Percentiles rank a stretch among this genome's conserved stretches.
These are phyloP conservation scores for Drosophila repletoides DNA, from an alignment of 1,140 invertebrate genomes.

Conservation along the genomic window DNA sequence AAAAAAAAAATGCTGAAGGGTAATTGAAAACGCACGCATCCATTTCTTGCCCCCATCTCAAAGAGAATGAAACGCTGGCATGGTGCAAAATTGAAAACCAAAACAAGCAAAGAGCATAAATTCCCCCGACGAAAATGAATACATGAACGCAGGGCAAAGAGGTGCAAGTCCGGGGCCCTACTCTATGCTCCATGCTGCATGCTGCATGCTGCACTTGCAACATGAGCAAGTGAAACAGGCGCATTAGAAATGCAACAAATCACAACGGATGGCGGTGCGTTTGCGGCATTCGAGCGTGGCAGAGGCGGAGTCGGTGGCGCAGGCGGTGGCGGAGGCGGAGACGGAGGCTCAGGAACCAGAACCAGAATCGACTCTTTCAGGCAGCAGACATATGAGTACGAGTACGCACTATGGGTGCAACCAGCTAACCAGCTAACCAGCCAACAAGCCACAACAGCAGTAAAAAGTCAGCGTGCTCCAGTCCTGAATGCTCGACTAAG, in stretches of 20 bases:
- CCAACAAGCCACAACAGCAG: conserved; percentile 39
- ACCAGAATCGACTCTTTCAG: conserved; percentile 44
- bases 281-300: conserved; percentile 41
- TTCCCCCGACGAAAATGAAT: conserved; percentile 65
- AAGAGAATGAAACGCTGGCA: neutral
- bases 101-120: conserved; percentile 57
- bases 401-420: conserved; percentile 76
- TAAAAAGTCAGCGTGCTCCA: conserved; percentile 31
- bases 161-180: neutral
- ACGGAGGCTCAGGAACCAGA: conserved; percentile 47
- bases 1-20: conserved; percentile 42
- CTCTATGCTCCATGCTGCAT: conserved; percentile 51
- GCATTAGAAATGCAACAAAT: conserved; percentile 81
- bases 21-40: conserved; percentile 69
- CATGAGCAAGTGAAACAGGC: conserved; percentile 54
- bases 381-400: conserved; percentile 72
- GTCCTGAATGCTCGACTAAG: no score
- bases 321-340: conserved; percentile 1
- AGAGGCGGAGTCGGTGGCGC: neutral
- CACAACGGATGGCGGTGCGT: conserved; percentile 44
- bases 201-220: conserved; percentile 48
- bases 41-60: conserved; percentile 13
- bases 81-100: conserved; percentile 65
- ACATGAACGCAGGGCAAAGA: conserved; percentile 32
- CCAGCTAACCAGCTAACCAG: conserved; percentile 51